phyloP scores from a whole-genome alignment of 2,113 vertebrate species.

The Clinocottus analis region DNA sequence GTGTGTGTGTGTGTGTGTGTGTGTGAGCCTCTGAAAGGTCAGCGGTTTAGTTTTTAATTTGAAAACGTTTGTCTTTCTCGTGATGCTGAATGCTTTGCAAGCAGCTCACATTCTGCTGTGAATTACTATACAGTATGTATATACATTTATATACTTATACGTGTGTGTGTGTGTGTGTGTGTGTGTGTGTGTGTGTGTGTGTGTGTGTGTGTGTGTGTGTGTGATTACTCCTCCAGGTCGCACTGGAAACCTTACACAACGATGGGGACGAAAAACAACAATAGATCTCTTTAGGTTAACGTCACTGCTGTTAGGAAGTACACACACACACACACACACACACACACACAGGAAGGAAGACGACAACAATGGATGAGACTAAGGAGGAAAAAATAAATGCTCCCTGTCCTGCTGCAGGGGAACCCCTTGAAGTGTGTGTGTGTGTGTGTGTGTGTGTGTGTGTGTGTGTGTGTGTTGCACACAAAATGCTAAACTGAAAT shows the following conservation, averaged over 20 bases:
- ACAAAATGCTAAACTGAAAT: no score
- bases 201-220: no score
- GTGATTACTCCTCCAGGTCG: no score
- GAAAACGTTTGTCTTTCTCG: conserved; percentile 24
- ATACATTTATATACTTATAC: no score
- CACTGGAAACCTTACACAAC: no score
- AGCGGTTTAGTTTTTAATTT: conserved; percentile 43
- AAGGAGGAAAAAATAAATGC: conserved; percentile 58
- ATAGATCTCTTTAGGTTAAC: no score
- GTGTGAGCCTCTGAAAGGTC: conserved; percentile 39
- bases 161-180: no score
- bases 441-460: not conserved
- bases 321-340: not conserved
- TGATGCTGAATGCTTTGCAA: not conserved
- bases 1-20: conserved; percentile 5
- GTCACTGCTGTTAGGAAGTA: conserved; percentile 48
- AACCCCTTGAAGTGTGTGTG: conserved; percentile 37
- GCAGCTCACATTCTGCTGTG: not conserved
- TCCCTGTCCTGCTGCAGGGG: conserved; percentile 30
- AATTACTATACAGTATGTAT: not conserved
- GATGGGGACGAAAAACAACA: no score
- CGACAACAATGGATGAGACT: conserved; percentile 65
- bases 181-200: no score
- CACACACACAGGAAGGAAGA: conserved; percentile 62
- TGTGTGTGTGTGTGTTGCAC: conserved; percentile 14